Evolutionary conservation across 2,797 vertebrate genomes (phyloP), one percentile per base, ranked within the genome.

Genomic region (Intellagama lesueurii): DNA sequence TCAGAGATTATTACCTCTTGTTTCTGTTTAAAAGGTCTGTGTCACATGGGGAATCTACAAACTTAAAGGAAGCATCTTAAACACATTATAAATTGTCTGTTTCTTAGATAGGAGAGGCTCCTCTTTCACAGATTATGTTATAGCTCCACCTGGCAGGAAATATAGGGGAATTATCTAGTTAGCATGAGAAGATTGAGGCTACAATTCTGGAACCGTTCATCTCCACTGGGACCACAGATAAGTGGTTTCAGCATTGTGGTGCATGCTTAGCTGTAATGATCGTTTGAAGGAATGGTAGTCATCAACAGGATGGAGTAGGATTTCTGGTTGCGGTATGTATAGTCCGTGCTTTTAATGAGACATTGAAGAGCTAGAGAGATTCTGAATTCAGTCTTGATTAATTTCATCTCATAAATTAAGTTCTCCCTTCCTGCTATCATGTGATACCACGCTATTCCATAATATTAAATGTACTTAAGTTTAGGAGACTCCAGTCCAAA

Each of bases 81-180:
- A 52, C 70, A 82, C 47, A 68, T 81, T 56, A 69, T 82, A 60
- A 52, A 82, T 40, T 17, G 72, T 69, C 84, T 40, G 8, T 86
- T 68, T 81, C 84, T 52, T 76, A 68, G 69, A 76, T 76, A 76
- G 11, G 32, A 68, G 28, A 72, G 26, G 78, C 72, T 76, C 85
- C 26, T 68, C 79, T 76, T 75, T 88, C 80, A 76, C 40, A 76
- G 72, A 83, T 88, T 75, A 82, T 82, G 79, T 77, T 86, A 69
- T 86, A 44, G 60, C 79, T 85, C 82, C 83, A 81, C 88, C 84
- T 89, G 88, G 83, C 83, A 81, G 83, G 84, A 89, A 89, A 81
- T 52, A 56, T 7, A 12, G 52, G 17, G 70, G 89, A 52, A 86
- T 90, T 77, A 69, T 70, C 72, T 73, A 40, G 44, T 69, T 82